Conservation (phyloP, 2,797 vertebrate genomes). For the Pteropus rufus region DNA sequence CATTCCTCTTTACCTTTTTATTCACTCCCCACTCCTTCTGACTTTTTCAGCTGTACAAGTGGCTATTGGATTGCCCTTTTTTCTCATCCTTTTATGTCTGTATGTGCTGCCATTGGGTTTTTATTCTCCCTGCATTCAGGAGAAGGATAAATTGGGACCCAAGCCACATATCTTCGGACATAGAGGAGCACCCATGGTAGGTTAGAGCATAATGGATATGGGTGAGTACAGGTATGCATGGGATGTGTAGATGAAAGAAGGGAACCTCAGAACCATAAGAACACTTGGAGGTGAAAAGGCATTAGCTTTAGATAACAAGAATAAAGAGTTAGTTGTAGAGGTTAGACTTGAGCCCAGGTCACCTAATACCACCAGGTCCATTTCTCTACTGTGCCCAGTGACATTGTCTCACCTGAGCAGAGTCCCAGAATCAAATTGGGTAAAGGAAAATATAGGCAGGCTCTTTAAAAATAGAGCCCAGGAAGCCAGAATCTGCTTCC, state of each 20-base stretch:
- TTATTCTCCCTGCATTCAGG: conserved; percentile 93
- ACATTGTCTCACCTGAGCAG: background rate
- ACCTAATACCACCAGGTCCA: background rate
- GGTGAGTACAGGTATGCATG: background rate
- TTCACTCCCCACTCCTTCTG: conserved; percentile 59
- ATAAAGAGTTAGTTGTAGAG: background rate
- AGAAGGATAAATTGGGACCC: conserved; percentile 87
- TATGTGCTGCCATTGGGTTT: conserved; percentile 92
- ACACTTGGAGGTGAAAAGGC: background rate
- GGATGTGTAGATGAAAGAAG: background rate
- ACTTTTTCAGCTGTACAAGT: conserved; percentile 87
- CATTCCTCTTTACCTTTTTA: conserved; percentile 54
- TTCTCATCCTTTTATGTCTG: conserved; percentile 88
- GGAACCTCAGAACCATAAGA: background rate
- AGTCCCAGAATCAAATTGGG: background rate
- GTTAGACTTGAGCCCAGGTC: background rate
- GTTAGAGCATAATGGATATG: conserved; percentile 46
- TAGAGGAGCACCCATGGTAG: conserved; percentile 94
- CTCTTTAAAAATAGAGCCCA: background rate
- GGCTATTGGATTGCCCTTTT: conserved; percentile 86
- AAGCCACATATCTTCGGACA: conserved; percentile 91
- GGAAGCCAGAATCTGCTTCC: background rate
- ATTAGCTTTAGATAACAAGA: background rate
- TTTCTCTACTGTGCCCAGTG: background rate
- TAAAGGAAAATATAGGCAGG: background rate